Evolutionary conservation across 2,888 invertebrate genomes (phyloP).

Genomic region (Myathropa florea): DNA sequence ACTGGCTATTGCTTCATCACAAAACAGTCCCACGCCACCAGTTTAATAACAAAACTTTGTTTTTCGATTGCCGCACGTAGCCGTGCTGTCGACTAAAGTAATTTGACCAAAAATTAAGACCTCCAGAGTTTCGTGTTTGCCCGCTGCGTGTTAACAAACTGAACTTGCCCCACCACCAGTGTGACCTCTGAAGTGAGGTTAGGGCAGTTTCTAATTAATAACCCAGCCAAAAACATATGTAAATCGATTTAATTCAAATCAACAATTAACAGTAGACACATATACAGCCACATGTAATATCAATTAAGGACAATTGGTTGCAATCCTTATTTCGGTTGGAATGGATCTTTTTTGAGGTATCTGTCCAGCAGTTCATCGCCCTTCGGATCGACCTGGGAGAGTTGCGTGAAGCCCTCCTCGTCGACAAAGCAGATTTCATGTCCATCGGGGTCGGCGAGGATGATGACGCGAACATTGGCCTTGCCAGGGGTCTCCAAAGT

Average conservation of each 20-base stretch:
- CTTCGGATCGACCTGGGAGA: constrained; percentile 92
- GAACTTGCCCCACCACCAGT: not conserved
- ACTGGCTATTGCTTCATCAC: not conserved
- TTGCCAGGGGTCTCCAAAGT: constrained; percentile 98
- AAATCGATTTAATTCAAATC: constrained; percentile 50
- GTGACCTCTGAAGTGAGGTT: not conserved
- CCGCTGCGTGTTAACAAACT: not conserved
- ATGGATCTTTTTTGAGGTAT: constrained; percentile 84
- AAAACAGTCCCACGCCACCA: not conserved
- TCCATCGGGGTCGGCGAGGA: constrained; percentile 97
- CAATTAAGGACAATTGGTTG: not conserved
- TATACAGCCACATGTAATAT: not conserved
- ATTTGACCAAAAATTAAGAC: constrained; percentile 14
- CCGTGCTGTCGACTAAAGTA: not conserved
- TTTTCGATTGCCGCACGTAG: not conserved
- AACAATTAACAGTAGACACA: constrained; percentile 6
- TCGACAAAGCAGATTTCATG: constrained; percentile 99
- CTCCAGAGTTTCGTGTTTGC: not conserved
- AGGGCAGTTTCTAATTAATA: constrained; percentile 1
- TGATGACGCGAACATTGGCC: constrained; percentile 97
- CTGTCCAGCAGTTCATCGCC: constrained; percentile 90
- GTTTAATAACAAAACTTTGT: not conserved
- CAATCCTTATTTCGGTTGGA: constrained; percentile 75
- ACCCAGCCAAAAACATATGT: not conserved
- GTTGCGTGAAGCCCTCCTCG: constrained; percentile 94